These are phyloP conservation scores for Chalcosyrphus nemorum DNA, from an alignment of 2,888 invertebrate genomes.

Conservation along the genomic window DNA sequence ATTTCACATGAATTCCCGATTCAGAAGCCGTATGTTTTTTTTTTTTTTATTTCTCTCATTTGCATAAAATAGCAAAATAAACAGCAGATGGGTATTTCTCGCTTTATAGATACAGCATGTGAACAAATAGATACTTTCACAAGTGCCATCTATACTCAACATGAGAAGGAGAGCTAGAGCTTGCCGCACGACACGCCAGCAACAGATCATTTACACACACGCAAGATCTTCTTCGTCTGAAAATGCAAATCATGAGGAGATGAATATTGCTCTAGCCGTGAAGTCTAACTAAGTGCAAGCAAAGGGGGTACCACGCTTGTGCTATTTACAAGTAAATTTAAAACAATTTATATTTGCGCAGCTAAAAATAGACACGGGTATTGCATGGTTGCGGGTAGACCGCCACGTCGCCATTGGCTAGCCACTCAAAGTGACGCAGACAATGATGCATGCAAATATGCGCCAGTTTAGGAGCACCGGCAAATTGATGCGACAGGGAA, in stretches of 20 bases:
- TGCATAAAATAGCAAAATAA: constrained; percentile 58
- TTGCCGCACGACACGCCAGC: constrained; percentile 2
- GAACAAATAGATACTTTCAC: constrained; percentile 60
- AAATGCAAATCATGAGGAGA: constrained; percentile 46
- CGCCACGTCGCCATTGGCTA: not conserved
- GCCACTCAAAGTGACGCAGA: constrained; percentile 32
- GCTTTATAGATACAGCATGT: constrained; percentile 47
- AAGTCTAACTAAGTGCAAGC: constrained; percentile 34
- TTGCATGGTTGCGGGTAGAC: constrained; percentile 13
- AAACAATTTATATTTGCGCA: constrained; percentile 21
- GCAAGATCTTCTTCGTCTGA: not conserved
- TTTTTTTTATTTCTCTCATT: constrained; percentile 21
- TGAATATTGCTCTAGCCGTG: constrained; percentile 22
- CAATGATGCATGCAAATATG: constrained; percentile 59
- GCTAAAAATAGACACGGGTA: constrained; percentile 30
- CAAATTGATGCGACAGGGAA: constrained; percentile 53
- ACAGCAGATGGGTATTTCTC: constrained; percentile 56
- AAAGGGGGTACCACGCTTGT: not conserved
- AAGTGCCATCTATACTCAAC: constrained; percentile 40
- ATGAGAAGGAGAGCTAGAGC: too few relatives aligned
- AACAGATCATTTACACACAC: constrained; percentile 57
- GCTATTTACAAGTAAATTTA: constrained; percentile 21
- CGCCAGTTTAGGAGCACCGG: constrained; percentile 8
- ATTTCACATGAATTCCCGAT: constrained; percentile 39
- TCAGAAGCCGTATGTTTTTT: not conserved